phyloP scores from a whole-genome alignment of 2,797 vertebrate species.

The Brachyrhaphis roseni region DNA sequence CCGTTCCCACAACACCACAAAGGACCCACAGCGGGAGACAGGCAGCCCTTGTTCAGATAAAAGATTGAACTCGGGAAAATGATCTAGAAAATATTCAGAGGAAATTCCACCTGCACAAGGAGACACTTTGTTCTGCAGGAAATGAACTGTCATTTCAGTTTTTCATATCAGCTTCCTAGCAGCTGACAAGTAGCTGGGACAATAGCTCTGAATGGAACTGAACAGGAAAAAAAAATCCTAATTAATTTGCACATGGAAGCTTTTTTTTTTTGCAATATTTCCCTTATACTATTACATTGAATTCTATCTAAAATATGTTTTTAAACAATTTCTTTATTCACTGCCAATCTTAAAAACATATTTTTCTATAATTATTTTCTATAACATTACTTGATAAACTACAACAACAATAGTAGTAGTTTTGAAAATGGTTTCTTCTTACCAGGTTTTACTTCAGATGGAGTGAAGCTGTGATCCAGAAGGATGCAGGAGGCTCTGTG shows the following conservation, averaged over 20 bases:
- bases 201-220: conserved; percentile 23
- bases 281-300: background rate
- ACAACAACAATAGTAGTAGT: background rate
- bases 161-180: conserved; percentile 9
- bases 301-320: background rate
- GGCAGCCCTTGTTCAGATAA: conserved; percentile 74
- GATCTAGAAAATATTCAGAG: conserved; percentile 66
- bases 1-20: conserved; percentile 76
- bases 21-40: conserved; percentile 63
- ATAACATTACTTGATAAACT: background rate
- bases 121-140: conserved; percentile 59
- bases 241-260: background rate
- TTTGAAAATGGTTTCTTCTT: conserved; percentile 39
- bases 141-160: conserved; percentile 24
- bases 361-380: background rate
- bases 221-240: background rate
- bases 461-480: conserved; percentile 33
- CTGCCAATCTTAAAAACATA: background rate
- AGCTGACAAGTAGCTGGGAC: conserved; percentile 15
- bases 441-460: conserved; percentile 50
- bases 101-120: conserved; percentile 65
- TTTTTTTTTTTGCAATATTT: background rate
- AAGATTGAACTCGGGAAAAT: conserved; percentile 71
- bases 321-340: background rate
- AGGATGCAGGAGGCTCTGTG: conserved; percentile 47